phyloP scores from a whole-genome alignment of 2,113 vertebrate genomes.

The Paracanthobrama guichenoti region DNA sequence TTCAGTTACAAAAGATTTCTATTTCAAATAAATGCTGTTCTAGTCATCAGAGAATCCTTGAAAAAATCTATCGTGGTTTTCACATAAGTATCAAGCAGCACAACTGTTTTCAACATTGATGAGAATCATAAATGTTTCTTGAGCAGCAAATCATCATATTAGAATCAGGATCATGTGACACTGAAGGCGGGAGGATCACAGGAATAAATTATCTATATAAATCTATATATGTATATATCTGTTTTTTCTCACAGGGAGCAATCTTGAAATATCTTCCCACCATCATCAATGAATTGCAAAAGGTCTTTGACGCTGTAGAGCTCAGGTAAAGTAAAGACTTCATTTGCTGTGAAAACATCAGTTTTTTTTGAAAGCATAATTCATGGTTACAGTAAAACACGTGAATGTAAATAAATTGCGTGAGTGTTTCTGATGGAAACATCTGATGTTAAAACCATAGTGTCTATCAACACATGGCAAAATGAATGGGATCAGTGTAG shows the following conservation, averaged over 20 bases:
- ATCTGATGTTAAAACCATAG: too few species aligned
- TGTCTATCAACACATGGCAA: too few species aligned
- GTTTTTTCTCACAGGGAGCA: conserved; percentile 81
- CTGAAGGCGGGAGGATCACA: not conserved
- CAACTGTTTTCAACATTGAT: too few species aligned
- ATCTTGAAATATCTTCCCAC: conserved; percentile 93
- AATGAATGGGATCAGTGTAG: too few species aligned
- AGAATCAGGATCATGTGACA: not conserved
- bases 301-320: conserved; percentile 89
- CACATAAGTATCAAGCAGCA: too few species aligned
- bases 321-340: conserved; percentile 83
- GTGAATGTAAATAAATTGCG: not conserved
- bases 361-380: not conserved
- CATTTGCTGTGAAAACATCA: not conserved
- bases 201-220: not conserved
- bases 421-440: not conserved
- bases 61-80: too few species aligned
- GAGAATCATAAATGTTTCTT: too few species aligned
- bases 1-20: too few species aligned
- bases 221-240: not conserved
- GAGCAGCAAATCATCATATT: not conserved
- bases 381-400: not conserved
- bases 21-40: not conserved
- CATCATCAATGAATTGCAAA: conserved; percentile 92
- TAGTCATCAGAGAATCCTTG: not conserved